These are phyloP conservation scores for Silurus glanis DNA, from an alignment of 2,113 vertebrate species.

Conservation along the genomic window DNA sequence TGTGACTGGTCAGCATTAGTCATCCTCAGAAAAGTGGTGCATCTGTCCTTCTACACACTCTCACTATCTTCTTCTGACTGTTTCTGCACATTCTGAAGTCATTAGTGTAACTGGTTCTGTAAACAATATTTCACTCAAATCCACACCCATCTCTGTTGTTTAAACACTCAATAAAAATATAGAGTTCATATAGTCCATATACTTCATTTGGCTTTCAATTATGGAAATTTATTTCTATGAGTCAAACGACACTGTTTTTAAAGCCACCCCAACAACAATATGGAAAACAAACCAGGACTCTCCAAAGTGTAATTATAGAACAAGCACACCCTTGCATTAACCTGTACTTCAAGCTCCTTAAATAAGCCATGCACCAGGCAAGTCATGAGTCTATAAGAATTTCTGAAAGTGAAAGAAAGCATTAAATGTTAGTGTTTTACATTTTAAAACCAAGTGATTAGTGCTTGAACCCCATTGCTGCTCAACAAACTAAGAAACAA, in stretches of 20 bases:
- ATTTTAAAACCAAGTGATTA: neutral
- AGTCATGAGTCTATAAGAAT: neutral
- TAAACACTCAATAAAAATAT: neutral
- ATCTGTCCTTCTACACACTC: neutral
- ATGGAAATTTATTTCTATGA: neutral
- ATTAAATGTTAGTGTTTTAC: neutral
- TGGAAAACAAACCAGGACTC: neutral
- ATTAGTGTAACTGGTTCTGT: slow-evolving; percentile 40
- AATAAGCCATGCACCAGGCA: neutral
- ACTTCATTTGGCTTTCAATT: slow-evolving; percentile 7
- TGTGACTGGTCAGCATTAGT: slow-evolving; percentile 41
- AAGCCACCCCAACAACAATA: neutral
- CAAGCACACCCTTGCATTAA: neutral
- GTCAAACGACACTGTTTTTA: neutral
- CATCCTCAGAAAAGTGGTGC: neutral
- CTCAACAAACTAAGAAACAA: neutral
- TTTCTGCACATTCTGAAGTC: slow-evolving; percentile 58
- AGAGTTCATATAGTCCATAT: slow-evolving; percentile 14
- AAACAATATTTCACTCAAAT: slow-evolving; percentile 43
- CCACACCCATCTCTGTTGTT: slow-evolving; percentile 36
- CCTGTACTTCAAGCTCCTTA: slow-evolving; percentile 9
- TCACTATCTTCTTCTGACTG: slow-evolving; percentile 1
- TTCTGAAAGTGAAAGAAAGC: neutral
- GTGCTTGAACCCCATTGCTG: slow-evolving; percentile 14
- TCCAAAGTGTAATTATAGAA: slow-evolving; percentile 13